Base-by-base conservation (phyloP, 1,140 invertebrate genomes). In the Eurytemora carolleeae region DNA sequence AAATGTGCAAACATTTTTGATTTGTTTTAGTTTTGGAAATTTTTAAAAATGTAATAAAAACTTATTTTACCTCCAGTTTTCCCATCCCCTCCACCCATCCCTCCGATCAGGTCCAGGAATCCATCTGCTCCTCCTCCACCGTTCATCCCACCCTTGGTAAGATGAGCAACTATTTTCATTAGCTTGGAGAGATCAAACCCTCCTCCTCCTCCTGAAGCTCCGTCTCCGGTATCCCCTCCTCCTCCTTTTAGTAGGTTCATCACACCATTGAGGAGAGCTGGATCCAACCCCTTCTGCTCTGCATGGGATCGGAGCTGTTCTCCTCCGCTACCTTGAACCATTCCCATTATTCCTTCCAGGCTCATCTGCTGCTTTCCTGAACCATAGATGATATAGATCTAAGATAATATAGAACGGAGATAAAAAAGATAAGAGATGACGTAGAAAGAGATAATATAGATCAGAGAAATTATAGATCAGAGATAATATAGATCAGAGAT, bases 251-350 rank as follows among this genome's bases (percentile, higher is more conserved):
- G n/a, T 53, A 62, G 57, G 24, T 54, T 56, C 17, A 62, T 24
- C 7, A 62, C 60, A 53, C 44, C 53, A 21, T 54, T 23, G 1
- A 62, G 20, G 15, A 62, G 24, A 23, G 53, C n/a, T 1, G 60
- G 60, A 24, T 62, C 60, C 53, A 62, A 20, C 12, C 60, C 60
- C 54, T 62, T 62, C 23, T 62, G 24, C 18, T 17, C 57, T 53
- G 55, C 60, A 7, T 21, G 22, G 19, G 58, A 2, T 2, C 53
- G 18, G 16, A 62, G 21, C n/a, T 44, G 31, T 44, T 44, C 31
- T 12, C 31, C 31, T 12, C 31, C 31, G n/a, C 31, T 44, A 12
- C 7, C 7, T 7, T n/a, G 7, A 44, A 44, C 31, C 31, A 44
- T 44, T 7, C 31, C 31, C 7, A n/a, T n/a, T 44, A 44, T n/a